phyloP scores from a whole-genome alignment of 2,113 vertebrate species.

The Neoarius graeffei region DNA sequence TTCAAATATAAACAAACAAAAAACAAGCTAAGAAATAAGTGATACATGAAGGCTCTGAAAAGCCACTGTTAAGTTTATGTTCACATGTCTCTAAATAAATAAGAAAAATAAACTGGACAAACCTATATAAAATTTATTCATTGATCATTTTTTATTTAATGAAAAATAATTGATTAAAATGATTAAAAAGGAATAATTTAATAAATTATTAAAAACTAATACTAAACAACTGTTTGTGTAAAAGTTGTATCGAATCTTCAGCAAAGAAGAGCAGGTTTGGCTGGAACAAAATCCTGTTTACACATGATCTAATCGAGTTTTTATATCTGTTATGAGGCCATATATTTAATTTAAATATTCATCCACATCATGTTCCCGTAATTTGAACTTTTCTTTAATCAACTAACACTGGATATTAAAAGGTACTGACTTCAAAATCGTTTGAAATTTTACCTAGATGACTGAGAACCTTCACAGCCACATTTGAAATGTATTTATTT shows the following conservation, averaged over 20 bases:
- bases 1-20: not conserved
- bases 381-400: not conserved
- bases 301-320: not conserved
- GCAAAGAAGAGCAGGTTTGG: not conserved
- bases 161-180: not conserved
- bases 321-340: too few species aligned
- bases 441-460: too few species aligned
- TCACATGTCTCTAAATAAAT: not conserved
- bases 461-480: too few species aligned
- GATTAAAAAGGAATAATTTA: not conserved
- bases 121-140: not conserved
- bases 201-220: not conserved
- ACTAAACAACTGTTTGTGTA: not conserved
- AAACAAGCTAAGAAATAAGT: not conserved
- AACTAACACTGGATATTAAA: not conserved
- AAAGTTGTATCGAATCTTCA: not conserved
- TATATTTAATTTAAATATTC: not conserved
- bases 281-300: not conserved
- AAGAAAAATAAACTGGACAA: not conserved
- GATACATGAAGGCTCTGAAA: not conserved
- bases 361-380: not conserved
- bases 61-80: not conserved
- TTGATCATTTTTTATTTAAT: too few species aligned
- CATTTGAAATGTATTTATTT: too few species aligned
- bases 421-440: too few species aligned